Conservation (phyloP, 2,888 invertebrate genomes). For the Athetis lepigone region DNA sequence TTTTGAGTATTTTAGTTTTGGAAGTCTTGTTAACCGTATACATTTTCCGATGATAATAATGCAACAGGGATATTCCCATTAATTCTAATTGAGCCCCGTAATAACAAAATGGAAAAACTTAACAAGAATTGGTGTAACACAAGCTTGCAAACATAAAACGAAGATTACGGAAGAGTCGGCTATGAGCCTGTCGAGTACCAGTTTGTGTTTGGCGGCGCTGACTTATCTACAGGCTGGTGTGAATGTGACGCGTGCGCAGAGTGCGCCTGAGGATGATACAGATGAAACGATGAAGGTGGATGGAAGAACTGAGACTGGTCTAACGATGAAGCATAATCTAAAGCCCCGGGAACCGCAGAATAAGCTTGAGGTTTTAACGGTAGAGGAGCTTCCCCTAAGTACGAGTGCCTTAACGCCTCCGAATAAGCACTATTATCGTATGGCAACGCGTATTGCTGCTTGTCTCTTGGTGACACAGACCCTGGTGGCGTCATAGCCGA, state of each 20-base stretch:
- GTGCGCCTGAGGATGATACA: slow-evolving; percentile 94
- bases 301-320: slow-evolving; percentile 97
- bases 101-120: slow-evolving; percentile 65
- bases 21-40: slow-evolving; percentile 82
- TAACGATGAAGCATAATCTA: slow-evolving; percentile 92
- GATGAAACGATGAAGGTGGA: slow-evolving; percentile 94
- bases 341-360: slow-evolving; percentile 93
- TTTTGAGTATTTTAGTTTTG: slow-evolving; percentile 74
- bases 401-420: slow-evolving; percentile 90
- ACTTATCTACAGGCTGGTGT: slow-evolving; percentile 90
- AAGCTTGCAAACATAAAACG: slow-evolving; percentile 58
- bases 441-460: slow-evolving; percentile 91
- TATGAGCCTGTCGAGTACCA: slow-evolving; percentile 96
- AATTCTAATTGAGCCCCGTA: slow-evolving; percentile 72
- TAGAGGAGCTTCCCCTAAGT: slow-evolving; percentile 90
- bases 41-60: slow-evolving; percentile 70
- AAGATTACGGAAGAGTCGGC: slow-evolving; percentile 76
- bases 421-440: slow-evolving; percentile 92
- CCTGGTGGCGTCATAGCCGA: slow-evolving; percentile 99
- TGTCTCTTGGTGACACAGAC: slow-evolving; percentile 98
- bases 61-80: slow-evolving; percentile 61
- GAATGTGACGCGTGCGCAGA: slow-evolving; percentile 84
- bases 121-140: slow-evolving; percentile 62
- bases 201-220: slow-evolving; percentile 92
- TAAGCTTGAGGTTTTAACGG: slow-evolving; percentile 98